Evolutionary conservation across 2,797 vertebrate species (phyloP).

Genomic region (Sebastes iracundus): DNA sequence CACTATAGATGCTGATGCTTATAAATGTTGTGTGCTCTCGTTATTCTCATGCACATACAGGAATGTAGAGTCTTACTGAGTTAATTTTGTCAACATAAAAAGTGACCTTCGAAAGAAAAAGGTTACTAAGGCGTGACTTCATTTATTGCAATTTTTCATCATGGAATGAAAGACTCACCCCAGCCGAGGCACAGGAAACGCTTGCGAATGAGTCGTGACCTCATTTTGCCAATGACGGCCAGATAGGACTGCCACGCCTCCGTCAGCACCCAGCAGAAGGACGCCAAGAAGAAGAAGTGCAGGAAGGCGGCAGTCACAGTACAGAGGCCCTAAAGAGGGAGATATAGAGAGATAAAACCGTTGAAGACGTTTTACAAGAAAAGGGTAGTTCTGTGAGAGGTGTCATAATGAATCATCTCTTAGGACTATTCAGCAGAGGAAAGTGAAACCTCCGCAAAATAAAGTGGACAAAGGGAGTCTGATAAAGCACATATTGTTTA

Average conservation of each 20-base stretch:
- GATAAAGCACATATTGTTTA: slow-evolving; percentile 20
- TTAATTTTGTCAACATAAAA: neutral
- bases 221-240: slow-evolving; percentile 96
- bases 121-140: neutral
- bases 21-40: neutral
- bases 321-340: slow-evolving; percentile 88
- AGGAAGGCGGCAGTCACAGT: slow-evolving; percentile 97
- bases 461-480: slow-evolving; percentile 13
- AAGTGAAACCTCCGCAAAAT: slow-evolving; percentile 33
- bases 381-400: neutral
- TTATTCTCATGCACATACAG: neutral
- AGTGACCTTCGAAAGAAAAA: neutral
- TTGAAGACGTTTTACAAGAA: neutral
- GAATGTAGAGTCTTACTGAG: neutral
- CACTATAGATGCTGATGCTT: neutral
- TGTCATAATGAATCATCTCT: slow-evolving; percentile 26
- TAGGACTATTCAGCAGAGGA: slow-evolving; percentile 12
- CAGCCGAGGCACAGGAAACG: slow-evolving; percentile 99
- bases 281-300: slow-evolving; percentile 99
- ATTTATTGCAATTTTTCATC: neutral
- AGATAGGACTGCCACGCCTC: slow-evolving; percentile 99
- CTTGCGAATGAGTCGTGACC: slow-evolving; percentile 96
- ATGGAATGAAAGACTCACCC: slow-evolving; percentile 82
- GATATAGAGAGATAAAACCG: neutral
- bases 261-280: slow-evolving; percentile 99